phyloP scores from a whole-genome alignment of 2,888 invertebrate species.

The Tetanocera ferruginea region DNA sequence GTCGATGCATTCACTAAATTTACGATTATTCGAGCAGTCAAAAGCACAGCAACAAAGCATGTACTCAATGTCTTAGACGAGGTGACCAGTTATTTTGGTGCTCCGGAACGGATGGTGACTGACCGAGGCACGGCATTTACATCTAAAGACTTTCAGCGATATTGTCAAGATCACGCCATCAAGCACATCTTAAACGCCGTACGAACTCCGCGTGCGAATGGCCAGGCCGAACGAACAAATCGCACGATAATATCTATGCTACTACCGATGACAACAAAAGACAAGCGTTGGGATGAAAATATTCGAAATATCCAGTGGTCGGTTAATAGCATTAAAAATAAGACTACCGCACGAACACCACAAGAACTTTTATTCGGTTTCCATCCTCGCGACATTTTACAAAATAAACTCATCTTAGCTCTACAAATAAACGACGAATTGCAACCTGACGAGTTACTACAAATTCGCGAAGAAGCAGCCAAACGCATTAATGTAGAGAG shows the following conservation, averaged over 20 bases:
- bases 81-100: constrained; percentile 45
- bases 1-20: no score
- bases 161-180: background rate
- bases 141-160: background rate
- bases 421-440: no score
- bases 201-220: background rate
- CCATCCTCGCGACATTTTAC: constrained; percentile 34
- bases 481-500: constrained; percentile 17
- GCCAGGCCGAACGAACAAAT: background rate
- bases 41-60: no score
- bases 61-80: constrained; percentile 22
- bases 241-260: background rate
- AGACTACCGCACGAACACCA: background rate
- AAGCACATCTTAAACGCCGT: background rate
- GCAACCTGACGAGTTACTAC: background rate
- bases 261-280: background rate
- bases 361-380: background rate
- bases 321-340: background rate
- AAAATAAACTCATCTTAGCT: constrained; percentile 1
- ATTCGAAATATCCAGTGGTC: constrained; percentile 1
- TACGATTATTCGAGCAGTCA: no score
- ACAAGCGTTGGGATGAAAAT: background rate
- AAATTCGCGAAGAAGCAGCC: constrained; percentile 10
- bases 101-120: constrained; percentile 37
- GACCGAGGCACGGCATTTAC: constrained; percentile 4